Conservation (phyloP, 2,797 vertebrate species). For the Phataginus tricuspis region DNA sequence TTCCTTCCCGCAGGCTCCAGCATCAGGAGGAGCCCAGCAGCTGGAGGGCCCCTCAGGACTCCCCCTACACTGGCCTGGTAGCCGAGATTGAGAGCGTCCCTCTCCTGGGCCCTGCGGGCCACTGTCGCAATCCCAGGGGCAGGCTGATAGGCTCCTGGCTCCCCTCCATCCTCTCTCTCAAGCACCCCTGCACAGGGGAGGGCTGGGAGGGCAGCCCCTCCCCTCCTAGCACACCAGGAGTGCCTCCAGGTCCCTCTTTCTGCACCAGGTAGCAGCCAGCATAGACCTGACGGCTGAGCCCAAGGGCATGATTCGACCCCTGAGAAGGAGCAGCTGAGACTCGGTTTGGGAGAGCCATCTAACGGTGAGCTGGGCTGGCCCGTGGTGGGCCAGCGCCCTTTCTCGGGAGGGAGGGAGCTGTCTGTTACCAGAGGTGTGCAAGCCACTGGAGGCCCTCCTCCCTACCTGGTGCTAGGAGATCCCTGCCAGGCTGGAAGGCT, state of each 20-base stretch:
- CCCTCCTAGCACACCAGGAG: not conserved
- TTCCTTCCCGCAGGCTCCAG: slow-evolving; percentile 22
- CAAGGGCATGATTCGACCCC: not conserved
- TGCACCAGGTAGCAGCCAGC: rapidly evolving
- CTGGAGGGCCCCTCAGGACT: not conserved
- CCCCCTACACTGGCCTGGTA: not conserved
- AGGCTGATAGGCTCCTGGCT: rapidly evolving
- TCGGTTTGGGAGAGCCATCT: not conserved
- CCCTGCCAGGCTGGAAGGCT: not conserved
- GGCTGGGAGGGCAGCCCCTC: too few species aligned
- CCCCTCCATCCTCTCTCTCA: not conserved
- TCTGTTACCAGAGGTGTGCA: not conserved
- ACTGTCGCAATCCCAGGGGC: not conserved
- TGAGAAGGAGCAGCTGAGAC: not conserved
- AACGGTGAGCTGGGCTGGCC: not conserved
- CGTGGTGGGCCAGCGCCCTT: not conserved
- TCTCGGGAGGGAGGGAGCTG: not conserved
- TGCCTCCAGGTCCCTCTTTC: not conserved
- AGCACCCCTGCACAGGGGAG: not conserved
- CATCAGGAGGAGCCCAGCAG: not conserved
- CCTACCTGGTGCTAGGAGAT: not conserved
- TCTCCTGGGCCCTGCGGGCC: rapidly evolving
- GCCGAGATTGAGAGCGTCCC: not conserved
- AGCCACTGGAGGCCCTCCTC: not conserved
- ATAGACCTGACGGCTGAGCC: not conserved